These are phyloP conservation scores for Stegana nigrithorax DNA, from an alignment of 2,888 invertebrate species.

Conservation along the genomic window DNA sequence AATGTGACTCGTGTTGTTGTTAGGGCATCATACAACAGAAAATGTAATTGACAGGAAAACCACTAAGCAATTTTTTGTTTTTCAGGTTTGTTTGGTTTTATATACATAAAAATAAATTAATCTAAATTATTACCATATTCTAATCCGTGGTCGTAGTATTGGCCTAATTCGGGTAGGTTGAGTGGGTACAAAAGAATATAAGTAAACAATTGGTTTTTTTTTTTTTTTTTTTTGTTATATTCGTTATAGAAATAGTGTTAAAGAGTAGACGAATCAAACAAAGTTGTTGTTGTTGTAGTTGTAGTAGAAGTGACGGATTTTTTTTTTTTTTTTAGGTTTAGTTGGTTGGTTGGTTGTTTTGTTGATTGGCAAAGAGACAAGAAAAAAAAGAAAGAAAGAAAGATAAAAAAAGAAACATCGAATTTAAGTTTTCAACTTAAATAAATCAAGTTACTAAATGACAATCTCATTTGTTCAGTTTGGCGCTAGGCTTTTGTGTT, in stretches of 20 bases:
- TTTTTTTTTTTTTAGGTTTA: slow-evolving; percentile 18
- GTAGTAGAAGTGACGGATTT: slow-evolving; percentile 18
- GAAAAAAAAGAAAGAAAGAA: slow-evolving; percentile 31
- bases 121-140: slow-evolving; percentile 84
- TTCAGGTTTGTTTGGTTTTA: slow-evolving; percentile 19
- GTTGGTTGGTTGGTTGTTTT: slow-evolving; percentile 26
- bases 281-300: slow-evolving; percentile 1
- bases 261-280: slow-evolving; percentile 16
- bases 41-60: no score
- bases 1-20: no score
- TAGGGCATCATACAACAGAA: background rate
- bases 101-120: slow-evolving; percentile 53
- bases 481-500: no score
- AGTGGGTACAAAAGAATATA: slow-evolving; percentile 5
- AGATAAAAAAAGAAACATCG: slow-evolving; percentile 22
- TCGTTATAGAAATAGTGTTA: slow-evolving; percentile 27
- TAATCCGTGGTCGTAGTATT: slow-evolving; percentile 89
- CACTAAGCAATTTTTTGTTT: slow-evolving; percentile 11
- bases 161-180: slow-evolving; percentile 72
- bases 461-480: no score
- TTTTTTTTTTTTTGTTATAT: slow-evolving; percentile 6
- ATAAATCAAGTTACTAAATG: background rate
- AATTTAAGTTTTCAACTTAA: background rate
- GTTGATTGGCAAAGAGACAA: slow-evolving; percentile 29
- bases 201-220: background rate